Evolutionary conservation across 2,888 invertebrate species (phyloP).

Genomic region (Scaptomyza tumidula): DNA sequence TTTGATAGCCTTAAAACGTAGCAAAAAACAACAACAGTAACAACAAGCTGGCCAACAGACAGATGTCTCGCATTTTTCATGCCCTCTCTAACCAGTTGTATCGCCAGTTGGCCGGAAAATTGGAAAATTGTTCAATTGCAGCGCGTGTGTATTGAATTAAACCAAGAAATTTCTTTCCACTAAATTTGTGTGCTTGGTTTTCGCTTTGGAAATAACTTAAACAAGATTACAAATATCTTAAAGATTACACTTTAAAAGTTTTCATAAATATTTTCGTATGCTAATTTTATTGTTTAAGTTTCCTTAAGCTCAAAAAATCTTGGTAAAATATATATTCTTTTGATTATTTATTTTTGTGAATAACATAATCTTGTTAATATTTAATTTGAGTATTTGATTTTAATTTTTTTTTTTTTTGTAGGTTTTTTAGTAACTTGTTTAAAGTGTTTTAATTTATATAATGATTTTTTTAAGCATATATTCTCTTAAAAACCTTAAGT

Average conservation of each 20-base stretch:
- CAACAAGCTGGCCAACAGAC: conserved; percentile 28
- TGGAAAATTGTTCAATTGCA: conserved; percentile 56
- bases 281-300: neutral
- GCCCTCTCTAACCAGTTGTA: conserved; percentile 30
- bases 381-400: no score
- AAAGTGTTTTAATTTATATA: no score
- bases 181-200: conserved; percentile 24
- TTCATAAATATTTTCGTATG: no score
- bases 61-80: conserved; percentile 11
- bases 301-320: neutral
- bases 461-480: no score
- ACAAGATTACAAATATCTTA: neutral
- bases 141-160: conserved; percentile 78
- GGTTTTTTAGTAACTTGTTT: no score
- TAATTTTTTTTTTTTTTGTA: no score
- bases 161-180: conserved; percentile 45
- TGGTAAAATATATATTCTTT: no score
- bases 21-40: conserved; percentile 2
- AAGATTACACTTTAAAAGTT: no score
- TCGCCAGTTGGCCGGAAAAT: conserved; percentile 48
- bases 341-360: no score
- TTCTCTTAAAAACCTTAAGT: no score
- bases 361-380: no score
- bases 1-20: conserved; percentile 59
- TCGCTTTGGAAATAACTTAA: no score